A percentile compares a stretch with the other conserved stretches of the same genome.
These are phyloP conservation scores for Phania funesta DNA, from an alignment of 2,888 invertebrate genomes.

Conservation along the genomic window DNA sequence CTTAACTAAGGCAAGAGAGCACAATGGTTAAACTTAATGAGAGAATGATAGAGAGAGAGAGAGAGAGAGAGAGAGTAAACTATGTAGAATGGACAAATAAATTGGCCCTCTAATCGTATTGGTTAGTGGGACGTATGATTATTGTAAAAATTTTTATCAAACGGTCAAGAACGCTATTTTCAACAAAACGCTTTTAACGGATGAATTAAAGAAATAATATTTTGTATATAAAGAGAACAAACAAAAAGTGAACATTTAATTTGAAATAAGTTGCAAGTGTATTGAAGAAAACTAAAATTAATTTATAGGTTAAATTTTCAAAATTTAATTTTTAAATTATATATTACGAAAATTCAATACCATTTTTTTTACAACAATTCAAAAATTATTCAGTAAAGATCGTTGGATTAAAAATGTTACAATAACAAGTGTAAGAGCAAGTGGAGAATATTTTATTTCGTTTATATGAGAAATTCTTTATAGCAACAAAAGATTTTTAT, in stretches of 20 bases:
- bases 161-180: conserved; percentile 79
- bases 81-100: conserved; percentile 35
- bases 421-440: conserved; percentile 28
- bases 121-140: conserved; percentile 72
- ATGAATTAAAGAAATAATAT: conserved; percentile 26
- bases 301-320: conserved; percentile 44
- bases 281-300: conserved; percentile 3
- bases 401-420: conserved; percentile 54
- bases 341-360: background rate
- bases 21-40: background rate
- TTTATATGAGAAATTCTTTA: background rate
- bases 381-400: background rate
- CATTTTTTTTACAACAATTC: background rate
- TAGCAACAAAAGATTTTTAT: background rate
- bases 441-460: background rate
- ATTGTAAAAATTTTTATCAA: conserved; percentile 78
- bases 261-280: conserved; percentile 9
- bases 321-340: conserved; percentile 49
- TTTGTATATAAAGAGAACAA: conserved; percentile 19
- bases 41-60: conserved; percentile 7
- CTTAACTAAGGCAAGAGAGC: background rate
- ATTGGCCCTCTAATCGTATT: conserved; percentile 53
- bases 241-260: conserved; percentile 18
- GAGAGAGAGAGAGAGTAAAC: background rate
- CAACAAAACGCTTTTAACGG: conserved; percentile 34